Evolutionary conservation across 2,888 invertebrate species (phyloP).

Genomic region (Mechanitis messenoides): DNA sequence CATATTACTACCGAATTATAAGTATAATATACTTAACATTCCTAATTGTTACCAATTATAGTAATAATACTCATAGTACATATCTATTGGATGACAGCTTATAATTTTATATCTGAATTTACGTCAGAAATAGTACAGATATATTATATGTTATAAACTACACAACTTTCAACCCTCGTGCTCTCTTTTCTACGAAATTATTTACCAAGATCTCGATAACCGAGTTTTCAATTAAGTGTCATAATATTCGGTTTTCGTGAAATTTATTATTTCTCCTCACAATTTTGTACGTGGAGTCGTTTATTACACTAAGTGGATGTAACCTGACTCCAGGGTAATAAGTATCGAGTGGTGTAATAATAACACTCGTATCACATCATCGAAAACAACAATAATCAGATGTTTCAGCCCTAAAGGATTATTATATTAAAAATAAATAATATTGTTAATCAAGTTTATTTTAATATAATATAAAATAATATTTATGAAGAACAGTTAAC

Average conservation of each 20-base stretch:
- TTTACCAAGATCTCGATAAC: conserved; percentile 65
- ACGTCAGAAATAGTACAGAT: no score
- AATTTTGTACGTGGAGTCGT: conserved; percentile 57
- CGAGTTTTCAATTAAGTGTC: conserved; percentile 73
- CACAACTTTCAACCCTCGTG: conserved; percentile 43
- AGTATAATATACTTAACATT: no score
- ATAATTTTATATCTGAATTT: no score
- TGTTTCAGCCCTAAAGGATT: conserved; percentile 21
- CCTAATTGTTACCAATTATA: no score
- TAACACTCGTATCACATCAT: conserved; percentile 20
- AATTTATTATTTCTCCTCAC: conserved; percentile 65
- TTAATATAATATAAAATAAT: no score
- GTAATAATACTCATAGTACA: no score
- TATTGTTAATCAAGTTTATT: no score
- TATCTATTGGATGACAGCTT: no score
- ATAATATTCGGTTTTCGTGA: conserved; percentile 58
- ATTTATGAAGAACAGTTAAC: no score
- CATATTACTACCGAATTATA: no score
- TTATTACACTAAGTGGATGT: conserved; percentile 49
- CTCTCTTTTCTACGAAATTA: conserved; percentile 64
- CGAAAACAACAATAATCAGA: background rate
- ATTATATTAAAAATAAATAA: conserved; percentile 33
- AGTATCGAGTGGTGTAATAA: conserved; percentile 30
- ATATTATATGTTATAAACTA: no score
- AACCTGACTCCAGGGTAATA: conserved; percentile 30